Conservation (phyloP, 1,140 invertebrate species). For the Drosophila chauvacae region DNA sequence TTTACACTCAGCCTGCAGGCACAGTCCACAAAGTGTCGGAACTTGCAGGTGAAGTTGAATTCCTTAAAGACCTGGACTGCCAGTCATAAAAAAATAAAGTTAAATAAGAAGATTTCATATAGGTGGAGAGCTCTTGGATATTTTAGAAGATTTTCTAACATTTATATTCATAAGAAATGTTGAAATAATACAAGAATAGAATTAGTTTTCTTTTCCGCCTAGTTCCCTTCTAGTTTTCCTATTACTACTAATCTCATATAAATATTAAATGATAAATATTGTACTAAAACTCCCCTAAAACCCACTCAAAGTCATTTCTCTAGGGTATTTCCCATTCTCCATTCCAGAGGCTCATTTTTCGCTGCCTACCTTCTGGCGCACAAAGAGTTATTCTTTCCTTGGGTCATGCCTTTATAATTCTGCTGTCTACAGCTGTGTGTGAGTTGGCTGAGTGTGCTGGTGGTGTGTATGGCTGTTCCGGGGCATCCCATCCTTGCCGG, state of each 20-base stretch:
- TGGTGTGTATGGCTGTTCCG: background rate
- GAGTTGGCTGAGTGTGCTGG: constrained; percentile 12
- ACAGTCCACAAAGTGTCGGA: constrained; percentile 20
- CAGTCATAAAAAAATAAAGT: constrained; percentile 11
- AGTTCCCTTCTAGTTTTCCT: background rate
- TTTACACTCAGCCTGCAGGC: constrained; percentile 17
- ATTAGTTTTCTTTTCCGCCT: background rate
- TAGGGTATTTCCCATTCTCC: constrained; percentile 23
- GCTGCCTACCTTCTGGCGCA: constrained; percentile 24
- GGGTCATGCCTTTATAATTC: constrained; percentile 47
- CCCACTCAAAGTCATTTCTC: constrained; percentile 3
- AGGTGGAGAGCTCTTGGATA: too few species aligned
- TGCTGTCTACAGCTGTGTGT: constrained; percentile 19
- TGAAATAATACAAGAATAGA: background rate
- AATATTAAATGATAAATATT: constrained; percentile 11
- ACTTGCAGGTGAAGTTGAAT: constrained; percentile 10
- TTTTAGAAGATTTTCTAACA: too few species aligned
- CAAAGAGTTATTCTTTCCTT: constrained; percentile 45
- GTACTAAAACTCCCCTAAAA: background rate
- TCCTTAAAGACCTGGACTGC: constrained; percentile 1
- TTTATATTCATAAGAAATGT: background rate
- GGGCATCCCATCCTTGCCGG: background rate
- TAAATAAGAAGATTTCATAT: background rate
- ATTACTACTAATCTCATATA: background rate
- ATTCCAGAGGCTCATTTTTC: background rate